Evolutionary conservation across 1,140 invertebrate genomes (phyloP).

Genomic region (Saccostrea cuccullata): DNA sequence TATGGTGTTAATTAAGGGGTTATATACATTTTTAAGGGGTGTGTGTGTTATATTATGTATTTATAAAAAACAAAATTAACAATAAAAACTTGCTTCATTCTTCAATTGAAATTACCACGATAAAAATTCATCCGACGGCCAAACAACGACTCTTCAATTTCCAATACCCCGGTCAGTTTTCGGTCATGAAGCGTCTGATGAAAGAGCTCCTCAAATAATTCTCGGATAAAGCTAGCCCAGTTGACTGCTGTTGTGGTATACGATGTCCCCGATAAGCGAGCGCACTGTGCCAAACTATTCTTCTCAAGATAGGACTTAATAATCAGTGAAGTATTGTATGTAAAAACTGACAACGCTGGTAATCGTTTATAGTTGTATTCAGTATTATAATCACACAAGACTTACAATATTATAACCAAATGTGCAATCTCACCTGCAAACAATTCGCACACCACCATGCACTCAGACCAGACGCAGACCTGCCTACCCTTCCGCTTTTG

Average conservation of each 20-base stretch:
- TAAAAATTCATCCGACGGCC: not conserved
- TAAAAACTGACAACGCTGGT: too few relatives aligned
- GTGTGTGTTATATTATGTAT: not conserved
- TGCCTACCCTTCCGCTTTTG: too few relatives aligned
- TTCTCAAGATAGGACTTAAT: not conserved
- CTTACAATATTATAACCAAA: too few relatives aligned
- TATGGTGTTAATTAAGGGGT: not conserved
- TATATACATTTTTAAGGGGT: not conserved
- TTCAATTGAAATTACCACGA: not conserved
- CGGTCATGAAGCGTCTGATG: not conserved
- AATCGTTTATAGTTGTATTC: too few relatives aligned
- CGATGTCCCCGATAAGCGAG: not conserved
- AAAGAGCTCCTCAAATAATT: not conserved
- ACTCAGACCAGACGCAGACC: too few relatives aligned
- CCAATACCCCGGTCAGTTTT: not conserved
- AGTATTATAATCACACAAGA: too few relatives aligned
- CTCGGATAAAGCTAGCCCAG: not conserved
- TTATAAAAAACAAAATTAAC: not conserved
- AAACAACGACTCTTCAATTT: not conserved
- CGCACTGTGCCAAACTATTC: not conserved
- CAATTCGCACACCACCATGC: too few relatives aligned
- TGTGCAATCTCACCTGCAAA: too few relatives aligned
- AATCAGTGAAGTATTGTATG: too few relatives aligned
- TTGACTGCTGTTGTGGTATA: not conserved
- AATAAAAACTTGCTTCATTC: conserved; percentile 5